Evolutionary conservation across 92 coral and sea anemone genomes (phyloP), one percentile per base, ranked within the genome.

Genomic region (Nematostella vectensis): DNA sequence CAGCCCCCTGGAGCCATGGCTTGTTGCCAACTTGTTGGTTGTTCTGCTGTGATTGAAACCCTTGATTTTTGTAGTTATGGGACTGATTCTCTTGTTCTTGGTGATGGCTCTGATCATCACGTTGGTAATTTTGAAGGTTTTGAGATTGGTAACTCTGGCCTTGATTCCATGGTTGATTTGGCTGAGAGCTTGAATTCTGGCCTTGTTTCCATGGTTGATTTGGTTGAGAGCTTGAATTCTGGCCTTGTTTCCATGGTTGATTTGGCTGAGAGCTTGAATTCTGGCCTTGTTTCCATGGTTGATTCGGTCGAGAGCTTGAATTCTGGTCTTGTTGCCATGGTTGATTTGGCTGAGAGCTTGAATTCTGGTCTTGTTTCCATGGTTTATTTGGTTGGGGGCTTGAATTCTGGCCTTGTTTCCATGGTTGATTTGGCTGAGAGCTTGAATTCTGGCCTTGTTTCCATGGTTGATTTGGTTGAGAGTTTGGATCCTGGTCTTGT

Each of bases 121-220:
- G 54, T 15, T 69, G 72, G 21, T 24, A 29, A 23, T 62, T 33
- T 39, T 64, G 51, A 23, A 54, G 74, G 38, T 48, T 27, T 29
- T 39, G 59, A 20, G 31, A 13, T 11, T 18, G 47, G 16, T 20
- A 30, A 25, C 47, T 40, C 4, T 47, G 69, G 50, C 22, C 24
- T 33, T 56, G 43, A 17, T 50, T 60, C 2, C 20, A 11, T 48
- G 12, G 19, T 6, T 50, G 68, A 4, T 2, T 53, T 52, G 18
- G 72, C 21, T 33, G 62, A 21, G 71, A 68, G 4, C 31, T n/a
- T 26, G 56, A 37, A 30, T 33, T 45, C 16, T 59, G 50, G 21
- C 31, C 24, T 16, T 63, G 47, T 2, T 0, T 47, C 2, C 20
- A 33, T 40, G 31, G 68, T 6, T 61, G 69, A 23, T 67, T 62